These are phyloP conservation scores for Thalpophila matura DNA, from an alignment of 2,888 invertebrate genomes.

Conservation along the genomic window DNA sequence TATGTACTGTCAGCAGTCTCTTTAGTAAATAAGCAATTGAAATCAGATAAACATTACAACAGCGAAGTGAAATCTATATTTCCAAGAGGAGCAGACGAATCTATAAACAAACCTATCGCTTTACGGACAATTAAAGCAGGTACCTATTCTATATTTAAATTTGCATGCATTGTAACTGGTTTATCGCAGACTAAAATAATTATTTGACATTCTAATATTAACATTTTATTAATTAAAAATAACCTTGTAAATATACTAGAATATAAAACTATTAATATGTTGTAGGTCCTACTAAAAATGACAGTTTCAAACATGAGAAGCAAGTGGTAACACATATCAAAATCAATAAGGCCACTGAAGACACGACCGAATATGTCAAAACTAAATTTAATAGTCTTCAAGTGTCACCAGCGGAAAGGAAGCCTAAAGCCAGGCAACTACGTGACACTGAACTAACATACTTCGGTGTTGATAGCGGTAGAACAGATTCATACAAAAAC, in stretches of 20 bases:
- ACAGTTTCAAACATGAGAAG: conserved; percentile 56
- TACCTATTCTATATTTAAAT: conserved; percentile 55
- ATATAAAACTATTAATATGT: conserved; percentile 27
- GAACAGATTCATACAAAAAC: conserved; percentile 51
- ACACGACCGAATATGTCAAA: conserved; percentile 61
- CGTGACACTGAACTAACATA: conserved; percentile 91
- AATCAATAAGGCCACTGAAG: conserved; percentile 41
- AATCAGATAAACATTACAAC: conserved; percentile 72
- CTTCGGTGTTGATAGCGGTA: conserved; percentile 84
- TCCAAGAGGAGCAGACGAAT: conserved; percentile 64
- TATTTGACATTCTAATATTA: not conserved
- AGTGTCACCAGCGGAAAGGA: conserved; percentile 73
- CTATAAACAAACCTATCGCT: conserved; percentile 63
- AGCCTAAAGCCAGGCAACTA: conserved; percentile 86
- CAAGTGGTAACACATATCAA: conserved; percentile 47
- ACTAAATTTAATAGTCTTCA: conserved; percentile 70
- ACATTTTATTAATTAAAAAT: not conserved
- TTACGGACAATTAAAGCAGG: conserved; percentile 79
- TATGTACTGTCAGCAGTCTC: conserved; percentile 77
- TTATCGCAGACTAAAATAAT: not conserved
- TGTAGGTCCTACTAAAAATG: conserved; percentile 65
- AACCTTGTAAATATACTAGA: not conserved
- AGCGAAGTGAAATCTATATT: conserved; percentile 68
- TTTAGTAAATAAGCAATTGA: conserved; percentile 82
- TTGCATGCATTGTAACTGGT: conserved; percentile 1